phyloP scores from a whole-genome alignment of 1,140 invertebrate species.

The Branchinecta lindahli region DNA sequence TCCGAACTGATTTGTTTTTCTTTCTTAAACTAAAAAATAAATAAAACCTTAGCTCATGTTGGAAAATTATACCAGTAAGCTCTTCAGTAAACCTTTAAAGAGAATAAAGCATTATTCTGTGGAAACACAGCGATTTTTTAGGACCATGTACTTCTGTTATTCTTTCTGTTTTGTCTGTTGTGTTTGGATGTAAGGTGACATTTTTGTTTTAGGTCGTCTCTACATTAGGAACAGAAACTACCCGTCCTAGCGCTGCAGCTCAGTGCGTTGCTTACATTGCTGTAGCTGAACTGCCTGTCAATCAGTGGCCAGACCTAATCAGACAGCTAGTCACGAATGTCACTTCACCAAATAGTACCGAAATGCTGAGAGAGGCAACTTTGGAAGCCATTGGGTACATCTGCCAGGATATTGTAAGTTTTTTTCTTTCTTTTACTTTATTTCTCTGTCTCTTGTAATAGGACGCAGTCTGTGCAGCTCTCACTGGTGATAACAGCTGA shows the following conservation, averaged over 20 bases:
- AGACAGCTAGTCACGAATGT: conserved; percentile 71
- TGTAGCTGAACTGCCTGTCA: conserved; percentile 76
- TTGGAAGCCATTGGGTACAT: conserved; percentile 90
- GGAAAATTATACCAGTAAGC: too few relatives aligned
- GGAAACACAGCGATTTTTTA: too few relatives aligned
- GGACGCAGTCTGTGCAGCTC: too few relatives aligned
- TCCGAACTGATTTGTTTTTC: too few relatives aligned
- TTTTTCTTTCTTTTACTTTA: conserved; percentile 11
- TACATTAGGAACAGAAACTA: conserved; percentile 87
- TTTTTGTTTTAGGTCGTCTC: conserved; percentile 52
- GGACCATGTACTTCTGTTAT: too few relatives aligned
- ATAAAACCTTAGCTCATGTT: too few relatives aligned
- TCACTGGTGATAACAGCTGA: too few relatives aligned
- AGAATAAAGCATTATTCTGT: too few relatives aligned
- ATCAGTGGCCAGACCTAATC: conserved; percentile 62
- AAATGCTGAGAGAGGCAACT: conserved; percentile 88
- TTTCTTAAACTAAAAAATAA: too few relatives aligned
- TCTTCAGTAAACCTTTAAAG: too few relatives aligned
- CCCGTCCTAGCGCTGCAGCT: conserved; percentile 84
- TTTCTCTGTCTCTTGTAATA: neutral
- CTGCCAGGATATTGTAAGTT: conserved; percentile 55
- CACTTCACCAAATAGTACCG: conserved; percentile 58
- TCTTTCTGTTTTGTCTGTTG: too few relatives aligned
- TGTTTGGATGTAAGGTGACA: too few relatives aligned
- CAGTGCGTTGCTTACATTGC: conserved; percentile 98